Percentiles rank a stretch among this genome's conserved stretches.
phyloP scores from a whole-genome alignment of 2,888 invertebrate genomes.

The Aromia moschata region DNA sequence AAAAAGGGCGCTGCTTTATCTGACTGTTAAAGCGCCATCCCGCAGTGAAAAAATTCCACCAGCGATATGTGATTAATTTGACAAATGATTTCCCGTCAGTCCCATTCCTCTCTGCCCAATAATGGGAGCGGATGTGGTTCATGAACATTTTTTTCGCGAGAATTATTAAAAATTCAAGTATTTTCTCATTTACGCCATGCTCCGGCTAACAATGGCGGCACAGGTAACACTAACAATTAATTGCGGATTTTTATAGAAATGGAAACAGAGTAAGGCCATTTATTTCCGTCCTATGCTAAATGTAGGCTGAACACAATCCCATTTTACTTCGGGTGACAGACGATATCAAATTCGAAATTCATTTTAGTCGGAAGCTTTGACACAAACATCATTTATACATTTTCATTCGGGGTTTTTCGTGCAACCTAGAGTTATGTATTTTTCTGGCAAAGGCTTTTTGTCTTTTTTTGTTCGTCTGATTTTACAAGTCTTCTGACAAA shows the following conservation, averaged over 20 bases:
- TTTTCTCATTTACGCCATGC: neutral
- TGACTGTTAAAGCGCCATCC: constrained; percentile 9
- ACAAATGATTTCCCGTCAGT: constrained; percentile 18
- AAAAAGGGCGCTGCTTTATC: constrained; percentile 13
- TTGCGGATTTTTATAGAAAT: constrained; percentile 11
- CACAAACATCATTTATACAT: constrained; percentile 26
- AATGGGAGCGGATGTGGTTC: constrained; percentile 3
- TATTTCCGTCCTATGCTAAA: constrained; percentile 13
- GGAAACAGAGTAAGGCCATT: constrained; percentile 1
- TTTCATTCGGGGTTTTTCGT: constrained; percentile 15
- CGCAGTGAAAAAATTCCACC: constrained; percentile 5
- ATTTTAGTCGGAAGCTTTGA: constrained; percentile 24
- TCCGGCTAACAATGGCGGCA: neutral
- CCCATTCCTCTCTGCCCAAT: constrained; percentile 5
- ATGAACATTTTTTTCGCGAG: neutral
- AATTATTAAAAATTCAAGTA: neutral
- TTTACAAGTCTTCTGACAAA: neutral
- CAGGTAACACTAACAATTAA: constrained; percentile 17
- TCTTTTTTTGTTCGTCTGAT: neutral
- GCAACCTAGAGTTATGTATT: constrained; percentile 6
- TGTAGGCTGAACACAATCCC: constrained; percentile 18
- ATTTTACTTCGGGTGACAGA: constrained; percentile 9
- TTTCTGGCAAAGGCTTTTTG: neutral
- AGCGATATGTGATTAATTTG: constrained; percentile 21
- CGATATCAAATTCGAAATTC: constrained; percentile 18